Base-by-base conservation (phyloP, 2,797 vertebrate genomes). In the Tragelaphus oryx region DNA sequence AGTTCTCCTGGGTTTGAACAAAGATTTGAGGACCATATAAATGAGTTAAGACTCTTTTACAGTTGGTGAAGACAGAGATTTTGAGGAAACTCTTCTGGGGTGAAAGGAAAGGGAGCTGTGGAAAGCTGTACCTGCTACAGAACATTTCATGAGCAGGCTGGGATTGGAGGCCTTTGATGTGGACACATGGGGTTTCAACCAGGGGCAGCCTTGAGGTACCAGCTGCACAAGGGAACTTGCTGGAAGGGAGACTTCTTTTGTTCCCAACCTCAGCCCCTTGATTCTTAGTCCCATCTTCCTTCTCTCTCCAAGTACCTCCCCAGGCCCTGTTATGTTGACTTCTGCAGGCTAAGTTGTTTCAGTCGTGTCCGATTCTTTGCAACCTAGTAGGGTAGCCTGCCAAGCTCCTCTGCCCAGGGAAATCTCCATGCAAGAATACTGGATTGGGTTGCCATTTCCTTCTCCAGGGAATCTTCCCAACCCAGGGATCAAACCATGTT, bases 81-180 rank as follows among this genome's bases (percentile, higher is more conserved):
- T 89, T 60, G 22, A 96, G 81, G 93, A 86, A 95, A 71, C 12
- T 18, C 41, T 48, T 78, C 88, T 46, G 46, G 50, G 5, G 7
- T 6, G 3, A 68, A 92, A 71, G 90, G 5, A 90, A 86, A 93
- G 93, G 87, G 94, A 89, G 37, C 59, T 85, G 6, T n/a, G 84
- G 91, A 79, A 82, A 89, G 50, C 46, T 33, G 3, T 24, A 33
- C 37, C 28, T 57, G 57, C 41, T 87, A 4, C 8, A 54, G 52
- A 89, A 75, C 68, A 28, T 22, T 91, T 81, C 37, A 24, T 12
- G 26, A 68, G 18, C n/a, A 88, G 71, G 54, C 6, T 85, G 78
- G 78, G 60, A n/a, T 24, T 65, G 8, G 4, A 52, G 44, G 88
- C 24, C 55, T 75, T 78, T 7, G 10, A 8, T 9, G n/a, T 52